Evolutionary conservation across 2,888 invertebrate species (phyloP), one percentile per base, ranked within the genome.

Genomic region (Hesperia comma): DNA sequence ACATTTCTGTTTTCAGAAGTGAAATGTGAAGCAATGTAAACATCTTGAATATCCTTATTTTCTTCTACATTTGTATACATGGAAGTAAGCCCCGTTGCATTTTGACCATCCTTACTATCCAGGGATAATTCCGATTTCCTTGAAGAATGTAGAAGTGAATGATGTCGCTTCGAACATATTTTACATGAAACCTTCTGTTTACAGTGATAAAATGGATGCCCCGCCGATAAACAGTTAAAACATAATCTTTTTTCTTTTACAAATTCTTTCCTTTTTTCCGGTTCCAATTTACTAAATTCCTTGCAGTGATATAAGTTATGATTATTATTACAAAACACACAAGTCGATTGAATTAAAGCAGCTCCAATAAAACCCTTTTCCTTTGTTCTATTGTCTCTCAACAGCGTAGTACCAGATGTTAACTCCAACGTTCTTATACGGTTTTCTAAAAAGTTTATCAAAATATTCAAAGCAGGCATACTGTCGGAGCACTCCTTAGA

Each of bases 131-230:
- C 43, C 41, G 10, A n/a, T 60, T 68, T 63, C 53, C 53, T 68
- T n/a, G 26, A 63, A 51, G 49, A 33, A 69, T 73, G 71, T 43
- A 71, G 55, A n/a, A 73, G 64, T 51, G 70, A 69, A 56, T 73
- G 68, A 40, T 70, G 71, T 17, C 70, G 69, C 56, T 55, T 60
- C 54, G 62, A 56, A 66, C 72, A 72, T 37, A 70, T 61, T 46
- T 58, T 63, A 61, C 69, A 72, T 12, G 62, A 43, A 37, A 61
- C 63, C 37, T 60, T 66, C 41, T 63, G 60, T 53, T 55, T 63
- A 61, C 72, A 73, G 12, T 68, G 32, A 43, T 43, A 67, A 32
- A 67, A 63, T 40, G 70, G 62, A 63, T 69, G 71, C 32, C 67
- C 68, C 57, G 63, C 21, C 19, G 51, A 56, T 21, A 72, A 67